phyloP scores from a whole-genome alignment of 2,113 vertebrate genomes.

The Rhinopomastus cyanomelas region DNA sequence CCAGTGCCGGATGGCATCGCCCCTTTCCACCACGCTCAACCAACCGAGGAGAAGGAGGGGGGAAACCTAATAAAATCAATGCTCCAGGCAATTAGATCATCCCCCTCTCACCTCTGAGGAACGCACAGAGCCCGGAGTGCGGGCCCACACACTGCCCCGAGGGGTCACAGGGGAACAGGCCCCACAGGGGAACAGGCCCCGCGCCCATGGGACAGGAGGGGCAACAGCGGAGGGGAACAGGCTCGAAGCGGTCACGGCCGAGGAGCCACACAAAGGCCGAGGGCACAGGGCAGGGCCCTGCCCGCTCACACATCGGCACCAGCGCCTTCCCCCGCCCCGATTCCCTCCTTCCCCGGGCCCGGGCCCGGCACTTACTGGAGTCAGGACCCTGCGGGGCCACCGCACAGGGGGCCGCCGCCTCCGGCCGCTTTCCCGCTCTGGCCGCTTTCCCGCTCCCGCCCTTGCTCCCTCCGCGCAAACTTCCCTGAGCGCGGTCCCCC shows the following conservation, averaged over 20 bases:
- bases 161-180: too few relatives aligned
- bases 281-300: neutral
- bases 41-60: neutral
- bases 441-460: neutral
- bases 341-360: neutral
- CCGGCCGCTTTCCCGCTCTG: neutral
- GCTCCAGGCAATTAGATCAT: neutral
- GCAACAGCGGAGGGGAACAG: neutral
- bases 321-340: neutral
- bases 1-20: neutral
- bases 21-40: neutral
- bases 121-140: neutral
- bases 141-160: neutral
- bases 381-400: neutral
- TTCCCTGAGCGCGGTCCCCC: neutral
- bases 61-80: neutral
- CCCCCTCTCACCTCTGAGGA: conserved; percentile 7
- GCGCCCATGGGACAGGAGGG: neutral
- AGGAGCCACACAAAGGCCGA: neutral
- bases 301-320: neutral
- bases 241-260: neutral
- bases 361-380: conserved; percentile 18
- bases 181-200: neutral
- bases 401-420: neutral
- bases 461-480: neutral